Base-by-base conservation (phyloP, 2,888 invertebrate species). In the Trisateles emortualis region DNA sequence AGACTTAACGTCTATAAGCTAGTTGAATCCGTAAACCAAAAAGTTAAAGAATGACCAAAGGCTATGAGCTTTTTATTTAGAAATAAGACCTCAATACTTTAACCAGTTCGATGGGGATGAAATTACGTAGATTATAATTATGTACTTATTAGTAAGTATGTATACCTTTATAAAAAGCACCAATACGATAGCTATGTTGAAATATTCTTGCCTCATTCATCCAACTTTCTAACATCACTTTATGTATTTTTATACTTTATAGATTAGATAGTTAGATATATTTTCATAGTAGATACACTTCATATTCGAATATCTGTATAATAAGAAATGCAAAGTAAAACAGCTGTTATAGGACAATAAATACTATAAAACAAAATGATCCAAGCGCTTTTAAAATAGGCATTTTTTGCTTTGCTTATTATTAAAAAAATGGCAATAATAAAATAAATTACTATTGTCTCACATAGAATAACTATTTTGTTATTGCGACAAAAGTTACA, bases 1-100 rank as follows among this genome's bases (percentile, higher is more conserved):
- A 81, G 78, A 81, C 69, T 74, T 61, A 65, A 72, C 52, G 76
- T 78, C 74, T 81, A 76, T 72, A 74, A 60, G 69, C 75, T 76
- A 79, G 72, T 78, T 74, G 74, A 78, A 78, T 71, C 74, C 73
- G 74, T 83, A 75, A 83, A 88, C 87, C 88, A 88, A 90, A 87
- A 85, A 72, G 55, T 49, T 79, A 78, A 79, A 70, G 74, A 83
- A 84, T 86, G 90, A 91, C 91, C 90, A 92, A 92, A 91, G 72
- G 92, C 91, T 90, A 80, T 83, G 78, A 90, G 90, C 90, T 90
- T 88, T 84, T 85, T 70, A 83, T 62, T 74, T 80, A 82, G 76
- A 68, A 74, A 64, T 78, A 77, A 74, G 77, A 64, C 67, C 65
- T 61, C 70, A 52, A 58, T 68, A 70, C 66, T 59, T 42, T 50